Evolutionary conservation across 2,797 vertebrate species (phyloP).

Genomic region (Hybognathus amarus): DNA sequence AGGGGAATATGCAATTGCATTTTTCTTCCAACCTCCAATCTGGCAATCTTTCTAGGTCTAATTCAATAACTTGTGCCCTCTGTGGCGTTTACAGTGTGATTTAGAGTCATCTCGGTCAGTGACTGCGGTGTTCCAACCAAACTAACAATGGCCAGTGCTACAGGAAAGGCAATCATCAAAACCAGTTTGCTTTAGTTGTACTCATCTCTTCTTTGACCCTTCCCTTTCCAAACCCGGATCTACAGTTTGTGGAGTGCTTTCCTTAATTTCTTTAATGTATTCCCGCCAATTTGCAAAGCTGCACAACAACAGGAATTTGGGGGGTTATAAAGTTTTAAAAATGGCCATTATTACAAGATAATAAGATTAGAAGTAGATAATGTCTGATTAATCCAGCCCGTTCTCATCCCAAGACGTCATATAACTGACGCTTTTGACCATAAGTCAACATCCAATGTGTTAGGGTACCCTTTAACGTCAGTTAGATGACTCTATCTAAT

Average conservation of each 20-base stretch:
- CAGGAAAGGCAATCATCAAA: constrained; percentile 58
- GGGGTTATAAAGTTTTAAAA: constrained; percentile 18
- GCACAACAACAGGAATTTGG: constrained; percentile 27
- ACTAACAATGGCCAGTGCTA: constrained; percentile 55
- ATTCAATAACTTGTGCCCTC: constrained; percentile 53
- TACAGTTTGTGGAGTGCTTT: constrained; percentile 50
- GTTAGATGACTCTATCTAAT: too few relatives aligned
- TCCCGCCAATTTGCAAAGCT: constrained; percentile 55
- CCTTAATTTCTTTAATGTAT: constrained; percentile 65
- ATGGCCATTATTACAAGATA: neutral
- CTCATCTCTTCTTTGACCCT: constrained; percentile 9
- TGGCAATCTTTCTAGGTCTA: constrained; percentile 32
- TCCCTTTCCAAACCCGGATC: constrained; percentile 24
- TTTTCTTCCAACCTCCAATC: neutral
- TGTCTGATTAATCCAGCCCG: neutral
- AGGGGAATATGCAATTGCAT: neutral
- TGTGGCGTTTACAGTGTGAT: constrained; percentile 55
- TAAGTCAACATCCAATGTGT: too few relatives aligned
- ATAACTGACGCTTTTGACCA: too few relatives aligned
- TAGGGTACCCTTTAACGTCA: too few relatives aligned
- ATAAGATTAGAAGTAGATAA: neutral
- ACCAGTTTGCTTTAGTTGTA: constrained; percentile 49
- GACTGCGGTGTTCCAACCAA: constrained; percentile 45
- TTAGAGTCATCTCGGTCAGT: constrained; percentile 47
- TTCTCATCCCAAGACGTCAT: too few relatives aligned